Conservation (phyloP, 2,888 invertebrate genomes). For the Cancer borealis region DNA sequence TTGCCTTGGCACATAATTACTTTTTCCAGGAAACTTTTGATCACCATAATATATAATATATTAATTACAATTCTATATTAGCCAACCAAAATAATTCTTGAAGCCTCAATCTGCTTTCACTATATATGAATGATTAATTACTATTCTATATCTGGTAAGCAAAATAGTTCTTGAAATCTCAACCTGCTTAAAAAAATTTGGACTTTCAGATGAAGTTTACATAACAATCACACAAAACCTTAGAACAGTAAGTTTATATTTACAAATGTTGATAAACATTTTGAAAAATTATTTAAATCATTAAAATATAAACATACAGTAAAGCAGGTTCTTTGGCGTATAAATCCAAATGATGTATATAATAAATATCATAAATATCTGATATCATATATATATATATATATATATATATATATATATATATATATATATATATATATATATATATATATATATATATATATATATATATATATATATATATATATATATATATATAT, state of each 20-base stretch:
- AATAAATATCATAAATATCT: constrained; percentile 25
- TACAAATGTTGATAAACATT: not conserved
- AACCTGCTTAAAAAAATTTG: not conserved
- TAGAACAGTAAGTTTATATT: not conserved
- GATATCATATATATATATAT: constrained; percentile 54
- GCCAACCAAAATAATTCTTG: constrained; percentile 5
- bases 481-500: constrained; percentile 52
- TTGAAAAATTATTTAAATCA: not conserved
- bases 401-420: constrained; percentile 62
- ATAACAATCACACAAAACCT: not conserved
- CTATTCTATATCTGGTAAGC: not conserved
- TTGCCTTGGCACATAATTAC: not conserved
- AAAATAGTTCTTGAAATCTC: constrained; percentile 3
- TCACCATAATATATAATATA: not conserved
- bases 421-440: constrained; percentile 57
- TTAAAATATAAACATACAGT: constrained; percentile 1
- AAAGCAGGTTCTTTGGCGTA: not conserved
- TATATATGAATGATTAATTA: not conserved
- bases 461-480: constrained; percentile 54
- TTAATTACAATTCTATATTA: not conserved
- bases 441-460: constrained; percentile 1
- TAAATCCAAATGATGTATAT: not conserved
- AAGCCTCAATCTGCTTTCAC: not conserved
- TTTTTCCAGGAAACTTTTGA: not conserved
- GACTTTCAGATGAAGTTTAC: not conserved